phyloP scores from a whole-genome alignment of 1,140 invertebrate genomes.

The Lerema accius region DNA sequence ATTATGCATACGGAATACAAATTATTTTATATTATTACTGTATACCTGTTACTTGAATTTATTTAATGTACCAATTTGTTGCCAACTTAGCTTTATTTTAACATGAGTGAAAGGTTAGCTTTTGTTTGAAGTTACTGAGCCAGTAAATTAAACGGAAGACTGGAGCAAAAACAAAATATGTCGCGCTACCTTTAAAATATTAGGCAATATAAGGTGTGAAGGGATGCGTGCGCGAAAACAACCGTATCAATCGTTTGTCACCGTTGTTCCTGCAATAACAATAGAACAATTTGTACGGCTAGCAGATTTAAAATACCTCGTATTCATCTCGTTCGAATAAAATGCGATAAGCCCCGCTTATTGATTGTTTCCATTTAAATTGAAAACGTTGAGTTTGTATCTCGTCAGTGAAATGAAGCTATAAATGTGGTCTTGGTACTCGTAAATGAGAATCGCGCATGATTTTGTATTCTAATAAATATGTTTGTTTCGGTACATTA shows the following conservation, averaged over 20 bases:
- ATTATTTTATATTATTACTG: no score
- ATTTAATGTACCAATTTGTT: no score
- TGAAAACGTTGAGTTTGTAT: slow-evolving; percentile 68
- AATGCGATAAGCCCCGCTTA: slow-evolving; percentile 73
- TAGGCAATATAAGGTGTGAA: slow-evolving; percentile 39
- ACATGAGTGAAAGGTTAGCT: no score
- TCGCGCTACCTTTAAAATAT: slow-evolving; percentile 36
- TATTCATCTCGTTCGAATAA: slow-evolving; percentile 72
- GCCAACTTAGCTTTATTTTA: no score
- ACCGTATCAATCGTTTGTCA: slow-evolving; percentile 47
- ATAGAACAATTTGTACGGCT: slow-evolving; percentile 63
- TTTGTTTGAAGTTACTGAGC: background rate
- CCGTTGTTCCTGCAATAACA: slow-evolving; percentile 54
- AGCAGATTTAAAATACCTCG: slow-evolving; percentile 73
- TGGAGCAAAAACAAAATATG: slow-evolving; percentile 14
- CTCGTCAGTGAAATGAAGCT: slow-evolving; percentile 60
- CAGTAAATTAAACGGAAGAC: background rate
- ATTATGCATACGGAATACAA: no score
- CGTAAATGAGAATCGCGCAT: slow-evolving; percentile 13
- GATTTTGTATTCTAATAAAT: slow-evolving; percentile 33
- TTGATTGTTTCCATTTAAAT: slow-evolving; percentile 79
- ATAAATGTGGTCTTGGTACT: slow-evolving; percentile 32
- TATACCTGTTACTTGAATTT: no score
- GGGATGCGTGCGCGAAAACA: slow-evolving; percentile 37
- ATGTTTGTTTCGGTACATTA: slow-evolving; percentile 27